Conservation (phyloP, 2,113 vertebrate species). For the Uropsilus gracilis region DNA sequence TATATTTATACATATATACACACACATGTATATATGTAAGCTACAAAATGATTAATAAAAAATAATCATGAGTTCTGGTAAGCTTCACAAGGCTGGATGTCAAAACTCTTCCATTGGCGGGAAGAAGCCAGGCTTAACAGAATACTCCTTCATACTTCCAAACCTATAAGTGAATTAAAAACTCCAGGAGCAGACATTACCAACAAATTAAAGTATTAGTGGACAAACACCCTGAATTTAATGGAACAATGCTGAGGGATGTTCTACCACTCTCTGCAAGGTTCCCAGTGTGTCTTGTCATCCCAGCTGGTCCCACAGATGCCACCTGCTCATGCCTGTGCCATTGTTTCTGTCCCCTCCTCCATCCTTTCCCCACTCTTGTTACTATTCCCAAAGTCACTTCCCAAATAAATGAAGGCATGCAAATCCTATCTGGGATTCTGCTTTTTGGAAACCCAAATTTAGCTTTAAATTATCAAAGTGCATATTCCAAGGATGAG, state of each 20-base stretch:
- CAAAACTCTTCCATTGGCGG: background rate
- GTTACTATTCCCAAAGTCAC: background rate
- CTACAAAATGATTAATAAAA: no score
- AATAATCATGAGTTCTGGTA: no score
- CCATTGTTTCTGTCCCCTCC: background rate
- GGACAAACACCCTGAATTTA: background rate
- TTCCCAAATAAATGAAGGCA: background rate
- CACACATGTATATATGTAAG: no score
- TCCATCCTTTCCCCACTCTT: background rate
- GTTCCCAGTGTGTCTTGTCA: background rate
- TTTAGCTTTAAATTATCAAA: background rate
- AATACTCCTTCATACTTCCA: background rate
- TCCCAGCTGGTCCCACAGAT: background rate
- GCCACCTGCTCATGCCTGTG: background rate
- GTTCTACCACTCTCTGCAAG: background rate
- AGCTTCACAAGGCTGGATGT: background rate
- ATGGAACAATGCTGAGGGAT: background rate
- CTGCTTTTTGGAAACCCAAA: background rate
- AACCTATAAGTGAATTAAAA: background rate
- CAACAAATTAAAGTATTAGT: background rate
- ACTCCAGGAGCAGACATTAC: background rate
- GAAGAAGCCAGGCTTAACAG: background rate
- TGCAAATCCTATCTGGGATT: background rate
- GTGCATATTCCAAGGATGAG: background rate
- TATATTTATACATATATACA: no score